Base-by-base conservation (phyloP, 2,888 invertebrate species). In the Protophormia terraenovae region DNA sequence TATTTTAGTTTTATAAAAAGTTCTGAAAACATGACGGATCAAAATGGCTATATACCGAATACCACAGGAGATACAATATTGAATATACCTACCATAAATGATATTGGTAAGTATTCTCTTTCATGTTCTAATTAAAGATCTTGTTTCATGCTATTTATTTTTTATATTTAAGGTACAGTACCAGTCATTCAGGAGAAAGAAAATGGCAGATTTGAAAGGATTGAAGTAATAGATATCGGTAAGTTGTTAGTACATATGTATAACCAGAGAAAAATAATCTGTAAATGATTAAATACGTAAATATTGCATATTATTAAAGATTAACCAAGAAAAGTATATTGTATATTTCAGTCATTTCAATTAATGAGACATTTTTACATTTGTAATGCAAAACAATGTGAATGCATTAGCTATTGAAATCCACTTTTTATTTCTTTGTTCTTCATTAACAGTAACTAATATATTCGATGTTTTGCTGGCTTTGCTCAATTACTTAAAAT, bases 221-320 rank as follows among this genome's bases (percentile, higher is more conserved):
- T 82, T 45, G 84, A 81, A 71, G 73, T 85, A 6, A 85, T 85
- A 29, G 50, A 85, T 66, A 64, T 85, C 55, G 85, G 85, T 85
- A 85, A 75, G 85, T 62, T 22, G 1, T 27, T 14, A 19, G 16
- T 19, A 19, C 10, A 16, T 7, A 4, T 45, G 16, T 3, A 16
- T 45, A 45, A n/a, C n/a, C n/a, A n/a, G n/a, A n/a, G n/a, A n/a
- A n/a, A n/a, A n/a, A n/a, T n/a, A n/a, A n/a, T n/a, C n/a, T n/a
- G n/a, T n/a, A n/a, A n/a, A n/a, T n/a, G n/a, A n/a, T n/a, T n/a
- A n/a, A n/a, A n/a, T n/a, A n/a, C n/a, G n/a, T n/a, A n/a, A n/a
- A n/a, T n/a, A n/a, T n/a, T n/a, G n/a, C n/a, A n/a, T n/a, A n/a
- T n/a, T n/a, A n/a, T n/a, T n/a, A n/a, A n/a, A n/a, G n/a, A n/a